Conservation (phyloP, 2,888 invertebrate genomes). For the Synanthedon myopaeformis region DNA sequence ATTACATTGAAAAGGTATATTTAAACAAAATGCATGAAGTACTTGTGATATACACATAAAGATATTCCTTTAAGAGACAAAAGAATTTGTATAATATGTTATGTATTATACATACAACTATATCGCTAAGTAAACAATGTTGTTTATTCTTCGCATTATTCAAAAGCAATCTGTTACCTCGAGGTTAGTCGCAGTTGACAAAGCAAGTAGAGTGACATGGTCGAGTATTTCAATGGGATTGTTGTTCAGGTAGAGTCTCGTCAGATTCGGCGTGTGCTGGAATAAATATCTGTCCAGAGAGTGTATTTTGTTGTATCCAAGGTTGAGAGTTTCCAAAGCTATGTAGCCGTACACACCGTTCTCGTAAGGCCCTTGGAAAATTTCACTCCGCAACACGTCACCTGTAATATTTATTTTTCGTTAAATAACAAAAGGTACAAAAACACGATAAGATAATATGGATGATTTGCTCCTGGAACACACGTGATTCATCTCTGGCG, state of each 20-base stretch:
- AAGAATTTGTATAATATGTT: no score
- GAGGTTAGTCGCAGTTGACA: slow-evolving; percentile 64
- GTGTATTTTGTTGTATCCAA: slow-evolving; percentile 74
- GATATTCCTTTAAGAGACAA: not conserved
- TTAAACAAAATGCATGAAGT: no score
- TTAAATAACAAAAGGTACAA: not conserved
- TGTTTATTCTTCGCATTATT: slow-evolving; percentile 3
- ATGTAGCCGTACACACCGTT: slow-evolving; percentile 69
- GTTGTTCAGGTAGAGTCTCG: slow-evolving; percentile 70
- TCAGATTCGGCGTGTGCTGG: slow-evolving; percentile 73
- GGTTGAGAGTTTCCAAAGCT: slow-evolving; percentile 69
- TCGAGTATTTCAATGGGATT: slow-evolving; percentile 74
- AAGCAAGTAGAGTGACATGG: slow-evolving; percentile 67
- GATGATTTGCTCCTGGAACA: not conserved
- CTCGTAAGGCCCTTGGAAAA: slow-evolving; percentile 76
- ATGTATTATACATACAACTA: no score
- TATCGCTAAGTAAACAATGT: slow-evolving; percentile 1
- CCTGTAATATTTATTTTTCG: slow-evolving; percentile 35
- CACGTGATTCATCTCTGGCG: not conserved
- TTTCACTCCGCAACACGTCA: slow-evolving; percentile 72
- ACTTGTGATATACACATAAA: not conserved
- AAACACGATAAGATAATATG: not conserved
- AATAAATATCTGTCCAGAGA: slow-evolving; percentile 73
- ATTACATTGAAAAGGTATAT: no score
- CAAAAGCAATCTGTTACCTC: slow-evolving; percentile 48